Conservation (phyloP, 2,888 invertebrate genomes). For the Yponomeuta malinellus region DNA sequence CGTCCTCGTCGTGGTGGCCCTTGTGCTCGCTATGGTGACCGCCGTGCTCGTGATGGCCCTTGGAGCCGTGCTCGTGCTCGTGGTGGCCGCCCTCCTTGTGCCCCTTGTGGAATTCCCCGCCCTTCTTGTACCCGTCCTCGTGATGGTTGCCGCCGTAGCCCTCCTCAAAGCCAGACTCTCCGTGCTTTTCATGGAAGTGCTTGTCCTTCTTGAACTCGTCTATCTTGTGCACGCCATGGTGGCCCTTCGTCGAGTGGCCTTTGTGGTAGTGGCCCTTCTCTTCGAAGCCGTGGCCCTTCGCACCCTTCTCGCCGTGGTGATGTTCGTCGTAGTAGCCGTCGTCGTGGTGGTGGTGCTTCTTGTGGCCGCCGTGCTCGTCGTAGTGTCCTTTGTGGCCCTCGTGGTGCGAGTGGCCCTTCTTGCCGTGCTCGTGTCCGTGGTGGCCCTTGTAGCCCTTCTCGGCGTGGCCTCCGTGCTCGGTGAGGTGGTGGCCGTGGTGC, state of each 20-base stretch:
- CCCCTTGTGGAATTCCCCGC: slow-evolving; percentile 86
- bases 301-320: slow-evolving; percentile 79
- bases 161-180: slow-evolving; percentile 86
- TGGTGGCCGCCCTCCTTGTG: slow-evolving; percentile 85
- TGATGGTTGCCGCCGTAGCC: slow-evolving; percentile 86
- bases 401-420: slow-evolving; percentile 83
- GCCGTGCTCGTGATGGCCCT: slow-evolving; percentile 86
- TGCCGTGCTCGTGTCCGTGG: slow-evolving; percentile 79
- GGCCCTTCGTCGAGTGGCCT: slow-evolving; percentile 89
- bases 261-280: slow-evolving; percentile 84
- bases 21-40: slow-evolving; percentile 85
- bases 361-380: slow-evolving; percentile 77
- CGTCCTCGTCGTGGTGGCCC: slow-evolving; percentile 85
- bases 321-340: slow-evolving; percentile 80
- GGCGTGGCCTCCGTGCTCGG: slow-evolving; percentile 79
- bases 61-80: slow-evolving; percentile 85
- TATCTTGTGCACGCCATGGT: slow-evolving; percentile 88
- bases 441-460: slow-evolving; percentile 82
- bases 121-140: slow-evolving; percentile 85
- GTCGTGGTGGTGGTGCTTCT: slow-evolving; percentile 78
- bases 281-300: slow-evolving; percentile 73
- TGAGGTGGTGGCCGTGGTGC: slow-evolving; percentile 77
- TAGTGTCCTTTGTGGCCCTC: slow-evolving; percentile 77
- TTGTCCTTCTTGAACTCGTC: slow-evolving; percentile 92
- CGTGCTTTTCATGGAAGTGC: slow-evolving; percentile 90